phyloP scores from a whole-genome alignment of 2,113 vertebrate genomes.

The Gasterosteus aculeatus region DNA sequence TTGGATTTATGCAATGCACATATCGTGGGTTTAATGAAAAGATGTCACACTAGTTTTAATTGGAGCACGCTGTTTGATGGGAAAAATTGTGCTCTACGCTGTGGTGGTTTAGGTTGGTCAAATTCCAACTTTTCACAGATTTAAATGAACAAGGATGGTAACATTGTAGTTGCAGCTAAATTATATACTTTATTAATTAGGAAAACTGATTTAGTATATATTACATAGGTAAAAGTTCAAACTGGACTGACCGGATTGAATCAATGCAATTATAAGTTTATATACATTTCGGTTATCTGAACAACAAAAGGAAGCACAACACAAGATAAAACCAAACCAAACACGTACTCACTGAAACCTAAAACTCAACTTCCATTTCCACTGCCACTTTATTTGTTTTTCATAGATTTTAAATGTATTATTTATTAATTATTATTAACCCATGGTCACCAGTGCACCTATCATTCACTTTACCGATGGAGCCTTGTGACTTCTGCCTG shows the following conservation, averaged over 20 bases:
- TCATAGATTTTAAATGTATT: no score
- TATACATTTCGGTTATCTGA: not conserved
- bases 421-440: no score
- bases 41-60: not conserved
- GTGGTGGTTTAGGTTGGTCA: not conserved
- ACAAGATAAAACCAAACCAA: not conserved
- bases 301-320: not conserved
- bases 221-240: not conserved
- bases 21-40: not conserved
- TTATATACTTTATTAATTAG: not conserved
- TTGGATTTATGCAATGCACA: conserved; percentile 20
- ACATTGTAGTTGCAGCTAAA: not conserved
- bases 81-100: no score
- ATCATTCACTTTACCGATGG: not conserved
- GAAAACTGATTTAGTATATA: not conserved
- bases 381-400: not conserved
- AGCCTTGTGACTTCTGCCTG: not conserved
- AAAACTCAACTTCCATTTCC: not conserved
- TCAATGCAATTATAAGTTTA: not conserved
- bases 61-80: not conserved
- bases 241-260: not conserved
- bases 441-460: not conserved
- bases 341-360: not conserved
- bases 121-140: not conserved
- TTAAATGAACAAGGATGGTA: not conserved